A percentile compares a stretch with the other conserved stretches of the same genome.
Conservation (phyloP, 2,113 vertebrate genomes). For the Microcebus jonahi region DNA sequence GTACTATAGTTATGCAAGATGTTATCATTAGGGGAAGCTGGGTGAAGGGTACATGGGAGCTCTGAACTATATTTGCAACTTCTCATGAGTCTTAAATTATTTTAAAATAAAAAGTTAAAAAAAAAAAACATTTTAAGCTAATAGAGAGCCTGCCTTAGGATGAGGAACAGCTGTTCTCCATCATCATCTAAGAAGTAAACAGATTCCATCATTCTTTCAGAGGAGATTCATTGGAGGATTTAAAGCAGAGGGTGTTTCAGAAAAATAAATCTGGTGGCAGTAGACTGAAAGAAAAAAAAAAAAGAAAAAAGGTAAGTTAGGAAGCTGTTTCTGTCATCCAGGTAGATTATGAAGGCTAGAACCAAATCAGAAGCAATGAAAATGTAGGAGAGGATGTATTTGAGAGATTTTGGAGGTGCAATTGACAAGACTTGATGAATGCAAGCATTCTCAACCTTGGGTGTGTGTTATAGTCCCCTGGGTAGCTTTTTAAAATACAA, state of each 20-base stretch:
- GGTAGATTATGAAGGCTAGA: neutral
- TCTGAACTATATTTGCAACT: neutral
- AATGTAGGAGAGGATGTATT: constrained; percentile 5
- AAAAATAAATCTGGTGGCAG: constrained; percentile 53
- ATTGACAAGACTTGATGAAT: constrained; percentile 33
- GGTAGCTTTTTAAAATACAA: constrained; percentile 24
- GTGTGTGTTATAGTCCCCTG: neutral
- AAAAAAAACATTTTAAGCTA: constrained; percentile 2
- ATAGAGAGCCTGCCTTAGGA: neutral
- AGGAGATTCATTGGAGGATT: neutral
- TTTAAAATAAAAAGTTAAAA: constrained; percentile 42
- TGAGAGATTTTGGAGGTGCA: constrained; percentile 26
- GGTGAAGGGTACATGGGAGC: neutral
- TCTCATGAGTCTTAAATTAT: constrained; percentile 30
- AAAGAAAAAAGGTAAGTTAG: neutral
- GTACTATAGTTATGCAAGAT: neutral
- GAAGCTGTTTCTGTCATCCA: neutral
- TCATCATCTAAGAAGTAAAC: constrained; percentile 55
- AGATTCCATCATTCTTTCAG: constrained; percentile 6
- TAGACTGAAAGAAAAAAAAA: neutral
- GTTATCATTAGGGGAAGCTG: neutral
- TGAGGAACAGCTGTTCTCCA: constrained; percentile 42
- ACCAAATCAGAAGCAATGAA: constrained; percentile 30
- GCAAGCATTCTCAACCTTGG: neutral
- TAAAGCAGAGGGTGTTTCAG: constrained; percentile 28